Percentiles rank a stretch among this genome's conserved stretches.
These are phyloP conservation scores for Hanleya hanleyi DNA, from an alignment of 2,888 invertebrate species.

Conservation along the genomic window DNA sequence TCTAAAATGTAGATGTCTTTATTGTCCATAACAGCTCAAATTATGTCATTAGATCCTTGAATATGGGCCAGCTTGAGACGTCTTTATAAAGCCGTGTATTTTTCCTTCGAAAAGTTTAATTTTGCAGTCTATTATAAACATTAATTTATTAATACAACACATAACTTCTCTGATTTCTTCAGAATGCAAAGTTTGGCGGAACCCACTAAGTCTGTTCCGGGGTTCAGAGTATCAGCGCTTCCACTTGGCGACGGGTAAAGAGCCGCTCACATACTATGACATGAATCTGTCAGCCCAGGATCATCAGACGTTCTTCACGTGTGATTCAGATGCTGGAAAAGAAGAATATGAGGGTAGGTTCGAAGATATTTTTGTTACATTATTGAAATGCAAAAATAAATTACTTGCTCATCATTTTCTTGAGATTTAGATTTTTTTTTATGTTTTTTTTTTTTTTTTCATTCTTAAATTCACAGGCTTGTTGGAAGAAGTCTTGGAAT, in stretches of 20 bases:
- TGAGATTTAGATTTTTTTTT: constrained; percentile 10
- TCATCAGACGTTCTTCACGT: constrained; percentile 96
- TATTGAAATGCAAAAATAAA: neutral
- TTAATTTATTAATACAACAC: too few species aligned
- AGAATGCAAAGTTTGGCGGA: constrained; percentile 97
- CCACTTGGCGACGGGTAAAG: constrained; percentile 91
- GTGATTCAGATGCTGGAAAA: constrained; percentile 89
- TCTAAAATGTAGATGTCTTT: too few species aligned
- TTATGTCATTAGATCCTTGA: too few species aligned
- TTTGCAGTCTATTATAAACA: too few species aligned
- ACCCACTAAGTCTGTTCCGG: constrained; percentile 94
- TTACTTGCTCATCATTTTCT: neutral
- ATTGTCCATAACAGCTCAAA: too few species aligned
- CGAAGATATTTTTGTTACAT: too few species aligned
- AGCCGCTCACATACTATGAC: constrained; percentile 98
- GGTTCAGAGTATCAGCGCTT: constrained; percentile 98
- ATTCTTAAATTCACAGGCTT: too few species aligned
- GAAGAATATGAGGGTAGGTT: constrained; percentile 87
- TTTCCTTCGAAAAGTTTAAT: too few species aligned
- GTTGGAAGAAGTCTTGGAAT: too few species aligned
- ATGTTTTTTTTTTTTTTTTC: too few species aligned
- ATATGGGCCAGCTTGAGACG: too few species aligned
- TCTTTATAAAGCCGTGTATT: too few species aligned
- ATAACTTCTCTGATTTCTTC: constrained; percentile 46
- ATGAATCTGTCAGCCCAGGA: constrained; percentile 99